A percentile compares a stretch with the other conserved stretches of the same genome.
Conservation (phyloP, 2,113 vertebrate species). For the Saccopteryx leptura region DNA sequence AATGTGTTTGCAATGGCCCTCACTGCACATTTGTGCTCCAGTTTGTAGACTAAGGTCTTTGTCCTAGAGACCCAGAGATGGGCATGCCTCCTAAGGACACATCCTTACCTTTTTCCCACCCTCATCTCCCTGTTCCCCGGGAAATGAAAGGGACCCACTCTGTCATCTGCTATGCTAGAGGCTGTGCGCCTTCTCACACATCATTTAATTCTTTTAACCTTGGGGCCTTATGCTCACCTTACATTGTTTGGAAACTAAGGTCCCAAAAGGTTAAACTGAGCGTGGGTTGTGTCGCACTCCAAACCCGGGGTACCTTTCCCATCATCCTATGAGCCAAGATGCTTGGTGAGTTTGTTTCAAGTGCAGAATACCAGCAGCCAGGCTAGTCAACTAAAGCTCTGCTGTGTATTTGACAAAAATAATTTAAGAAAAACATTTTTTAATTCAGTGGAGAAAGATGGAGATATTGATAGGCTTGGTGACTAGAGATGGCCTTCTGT, state of each 20-base stretch:
- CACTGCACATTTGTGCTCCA: background rate
- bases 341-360: background rate
- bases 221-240: background rate
- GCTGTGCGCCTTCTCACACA: background rate
- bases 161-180: accelerated
- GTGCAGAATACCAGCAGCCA: background rate
- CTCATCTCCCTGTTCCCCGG: background rate
- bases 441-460: background rate
- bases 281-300: background rate
- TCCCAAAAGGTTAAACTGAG: background rate
- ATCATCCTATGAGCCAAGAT: background rate
- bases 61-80: background rate
- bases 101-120: background rate
- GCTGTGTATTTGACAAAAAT: background rate
- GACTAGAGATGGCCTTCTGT: background rate
- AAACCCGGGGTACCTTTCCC: background rate
- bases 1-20: accelerated
- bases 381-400: background rate
- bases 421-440: background rate
- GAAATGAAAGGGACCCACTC: background rate
- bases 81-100: background rate
- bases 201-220: background rate
- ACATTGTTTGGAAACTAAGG: background rate
- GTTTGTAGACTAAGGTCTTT: background rate
- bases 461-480: background rate